Percentiles rank a stretch among this genome's conserved stretches.
Conservation (phyloP, 2,113 vertebrate species). For the Hassar affinis region DNA sequence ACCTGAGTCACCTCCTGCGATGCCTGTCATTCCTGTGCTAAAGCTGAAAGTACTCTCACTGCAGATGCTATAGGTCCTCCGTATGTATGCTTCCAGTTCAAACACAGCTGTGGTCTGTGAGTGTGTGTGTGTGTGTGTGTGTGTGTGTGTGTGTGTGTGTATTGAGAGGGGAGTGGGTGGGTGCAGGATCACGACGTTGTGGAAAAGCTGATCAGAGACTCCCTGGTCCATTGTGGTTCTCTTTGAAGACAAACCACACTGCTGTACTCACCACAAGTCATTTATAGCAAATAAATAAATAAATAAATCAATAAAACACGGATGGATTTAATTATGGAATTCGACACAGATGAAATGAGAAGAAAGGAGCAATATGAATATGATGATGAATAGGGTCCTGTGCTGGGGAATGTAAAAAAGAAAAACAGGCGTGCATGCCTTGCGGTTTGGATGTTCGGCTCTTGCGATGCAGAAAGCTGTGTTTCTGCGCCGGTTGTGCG, state of each 20-base stretch:
- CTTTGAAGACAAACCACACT: slow-evolving; percentile 48
- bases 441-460: slow-evolving; percentile 32
- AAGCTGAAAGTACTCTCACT: slow-evolving; percentile 49
- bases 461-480: slow-evolving; percentile 60
- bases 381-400: not conserved
- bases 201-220: slow-evolving; percentile 47
- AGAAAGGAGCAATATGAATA: slow-evolving; percentile 34
- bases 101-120: slow-evolving; percentile 46
- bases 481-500: slow-evolving; percentile 43
- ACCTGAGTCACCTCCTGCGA: not conserved
- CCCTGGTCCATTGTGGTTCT: slow-evolving; percentile 20
- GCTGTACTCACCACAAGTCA: slow-evolving; percentile 47
- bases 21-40: not conserved
- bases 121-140: slow-evolving; percentile 5
- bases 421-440: slow-evolving; percentile 23
- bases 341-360: slow-evolving; percentile 42
- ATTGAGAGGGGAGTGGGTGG: not conserved
- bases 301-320: slow-evolving; percentile 48
- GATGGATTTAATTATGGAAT: slow-evolving; percentile 47
- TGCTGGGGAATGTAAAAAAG: not conserved
- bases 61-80: slow-evolving; percentile 25
- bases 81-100: slow-evolving; percentile 46
- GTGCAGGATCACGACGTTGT: slow-evolving; percentile 26
- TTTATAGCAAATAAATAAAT: slow-evolving; percentile 50
- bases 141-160: too few species aligned